phyloP scores from a whole-genome alignment of 2,888 invertebrate genomes.

The Drosophila rellima region DNA sequence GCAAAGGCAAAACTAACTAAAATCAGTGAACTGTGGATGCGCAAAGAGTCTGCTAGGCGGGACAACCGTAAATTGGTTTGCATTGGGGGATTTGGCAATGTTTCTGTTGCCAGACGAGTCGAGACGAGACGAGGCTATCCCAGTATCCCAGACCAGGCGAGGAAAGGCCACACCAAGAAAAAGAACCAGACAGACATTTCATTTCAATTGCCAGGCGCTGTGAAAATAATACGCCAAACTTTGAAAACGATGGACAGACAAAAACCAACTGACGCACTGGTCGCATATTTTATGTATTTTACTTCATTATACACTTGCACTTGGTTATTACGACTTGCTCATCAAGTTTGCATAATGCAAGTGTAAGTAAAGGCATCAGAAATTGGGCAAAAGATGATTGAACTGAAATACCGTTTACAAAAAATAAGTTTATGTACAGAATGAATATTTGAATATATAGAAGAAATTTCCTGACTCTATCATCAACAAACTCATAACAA shows the following conservation, averaged over 20 bases:
- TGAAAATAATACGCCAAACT: constrained; percentile 62
- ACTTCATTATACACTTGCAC: constrained; percentile 64
- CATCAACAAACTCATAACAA: no score
- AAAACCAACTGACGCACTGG: constrained; percentile 53
- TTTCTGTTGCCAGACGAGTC: constrained; percentile 10
- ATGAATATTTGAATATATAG: no score
- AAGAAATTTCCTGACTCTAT: no score
- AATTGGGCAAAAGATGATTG: neutral
- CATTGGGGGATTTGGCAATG: constrained; percentile 43
- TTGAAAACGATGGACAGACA: constrained; percentile 27
- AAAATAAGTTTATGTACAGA: neutral
- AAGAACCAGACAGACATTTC: constrained; percentile 58
- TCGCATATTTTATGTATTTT: constrained; percentile 76
- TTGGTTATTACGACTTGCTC: constrained; percentile 21
- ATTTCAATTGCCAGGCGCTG: constrained; percentile 64
- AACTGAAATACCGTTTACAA: neutral
- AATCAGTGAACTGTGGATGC: constrained; percentile 73
- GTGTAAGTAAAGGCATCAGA: neutral
- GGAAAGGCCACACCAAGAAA: constrained; percentile 23
- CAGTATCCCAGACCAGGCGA: constrained; percentile 13
- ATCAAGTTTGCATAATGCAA: constrained; percentile 23
- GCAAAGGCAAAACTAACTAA: constrained; percentile 65
- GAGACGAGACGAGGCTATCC: no score
- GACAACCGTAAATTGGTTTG: constrained; percentile 71
- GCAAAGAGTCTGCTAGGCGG: constrained; percentile 33